Percentiles rank a stretch among this genome's conserved stretches.
phyloP scores from a whole-genome alignment of 2,113 vertebrate species.

The Amblyopsis rosae region DNA sequence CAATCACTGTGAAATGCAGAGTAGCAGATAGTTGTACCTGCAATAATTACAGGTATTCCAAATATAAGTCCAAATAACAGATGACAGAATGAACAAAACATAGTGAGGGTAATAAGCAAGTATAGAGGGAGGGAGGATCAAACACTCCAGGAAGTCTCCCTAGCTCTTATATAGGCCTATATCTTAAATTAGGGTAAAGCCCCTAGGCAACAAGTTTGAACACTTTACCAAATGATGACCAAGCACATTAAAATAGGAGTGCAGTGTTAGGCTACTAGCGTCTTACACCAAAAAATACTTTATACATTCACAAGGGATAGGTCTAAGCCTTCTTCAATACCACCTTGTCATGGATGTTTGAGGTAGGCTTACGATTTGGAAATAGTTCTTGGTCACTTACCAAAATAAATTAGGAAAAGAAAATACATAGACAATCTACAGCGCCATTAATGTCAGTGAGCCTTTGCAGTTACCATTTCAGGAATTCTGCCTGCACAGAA shows the following conservation, averaged over 20 bases:
- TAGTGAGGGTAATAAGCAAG: slow-evolving; percentile 13
- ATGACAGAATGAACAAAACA: slow-evolving; percentile 47
- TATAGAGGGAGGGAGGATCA: slow-evolving; percentile 45
- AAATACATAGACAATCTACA: slow-evolving; percentile 18
- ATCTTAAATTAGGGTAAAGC: slow-evolving; percentile 31
- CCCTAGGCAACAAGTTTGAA: slow-evolving; percentile 45
- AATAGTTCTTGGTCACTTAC: not conserved
- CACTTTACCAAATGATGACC: slow-evolving; percentile 16
- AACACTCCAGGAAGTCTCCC: slow-evolving; percentile 35
- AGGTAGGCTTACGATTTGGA: not conserved
- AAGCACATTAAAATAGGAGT: not conserved
- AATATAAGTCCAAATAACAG: slow-evolving; percentile 47
- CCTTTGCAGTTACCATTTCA: slow-evolving; percentile 59
- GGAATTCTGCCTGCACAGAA: slow-evolving; percentile 60
- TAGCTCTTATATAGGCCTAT: not conserved
- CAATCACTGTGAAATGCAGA: slow-evolving; percentile 22
- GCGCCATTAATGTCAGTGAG: slow-evolving; percentile 36
- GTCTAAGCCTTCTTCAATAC: not conserved
- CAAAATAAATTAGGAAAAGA: not conserved
- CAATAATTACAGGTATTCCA: slow-evolving; percentile 48
- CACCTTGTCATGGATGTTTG: not conserved
- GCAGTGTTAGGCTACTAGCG: not conserved
- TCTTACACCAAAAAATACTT: not conserved
- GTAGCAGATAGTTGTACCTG: slow-evolving; percentile 40
- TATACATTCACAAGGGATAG: no score